These are phyloP conservation scores for Stegana nigrithorax DNA, from an alignment of 2,888 invertebrate genomes.

Conservation along the genomic window DNA sequence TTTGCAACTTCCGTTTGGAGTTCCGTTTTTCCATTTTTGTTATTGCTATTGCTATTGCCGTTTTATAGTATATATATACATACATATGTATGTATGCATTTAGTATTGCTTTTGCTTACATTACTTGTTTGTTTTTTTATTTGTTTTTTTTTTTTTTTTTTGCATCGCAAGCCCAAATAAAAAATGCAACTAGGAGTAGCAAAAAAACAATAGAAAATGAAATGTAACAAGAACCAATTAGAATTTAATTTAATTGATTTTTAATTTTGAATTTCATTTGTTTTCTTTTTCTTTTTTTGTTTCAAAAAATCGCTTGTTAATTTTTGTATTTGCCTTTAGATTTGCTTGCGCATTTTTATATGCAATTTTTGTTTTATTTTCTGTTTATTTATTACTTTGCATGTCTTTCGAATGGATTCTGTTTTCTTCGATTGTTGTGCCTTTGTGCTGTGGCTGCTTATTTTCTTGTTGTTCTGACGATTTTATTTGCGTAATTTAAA, in stretches of 20 bases:
- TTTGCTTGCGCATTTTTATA: no score
- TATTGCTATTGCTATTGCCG: neutral
- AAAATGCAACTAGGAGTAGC: neutral
- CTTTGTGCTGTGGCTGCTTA: no score
- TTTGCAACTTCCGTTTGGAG: neutral
- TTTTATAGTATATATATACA: neutral
- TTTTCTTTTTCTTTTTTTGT: neutral
- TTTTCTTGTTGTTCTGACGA: neutral
- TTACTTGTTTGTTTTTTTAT: neutral
- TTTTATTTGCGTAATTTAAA: slow-evolving; percentile 19
- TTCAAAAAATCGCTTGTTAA: neutral
- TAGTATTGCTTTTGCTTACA: no score
- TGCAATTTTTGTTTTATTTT: slow-evolving; percentile 8
- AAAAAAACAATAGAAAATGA: neutral
- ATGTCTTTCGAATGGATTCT: no score
- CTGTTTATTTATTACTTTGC: slow-evolving; percentile 21
- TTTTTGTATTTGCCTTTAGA: no score
- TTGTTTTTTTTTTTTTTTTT: neutral
- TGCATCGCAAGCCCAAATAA: no score
- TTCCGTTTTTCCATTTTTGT: neutral
- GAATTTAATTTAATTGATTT: neutral
- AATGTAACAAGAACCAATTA: no score
- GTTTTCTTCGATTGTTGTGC: no score
- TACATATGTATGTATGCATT: no score
- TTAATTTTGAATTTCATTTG: neutral